Base-by-base conservation (phyloP, 2,113 vertebrate species). In the Odocoileus hemionus region DNA sequence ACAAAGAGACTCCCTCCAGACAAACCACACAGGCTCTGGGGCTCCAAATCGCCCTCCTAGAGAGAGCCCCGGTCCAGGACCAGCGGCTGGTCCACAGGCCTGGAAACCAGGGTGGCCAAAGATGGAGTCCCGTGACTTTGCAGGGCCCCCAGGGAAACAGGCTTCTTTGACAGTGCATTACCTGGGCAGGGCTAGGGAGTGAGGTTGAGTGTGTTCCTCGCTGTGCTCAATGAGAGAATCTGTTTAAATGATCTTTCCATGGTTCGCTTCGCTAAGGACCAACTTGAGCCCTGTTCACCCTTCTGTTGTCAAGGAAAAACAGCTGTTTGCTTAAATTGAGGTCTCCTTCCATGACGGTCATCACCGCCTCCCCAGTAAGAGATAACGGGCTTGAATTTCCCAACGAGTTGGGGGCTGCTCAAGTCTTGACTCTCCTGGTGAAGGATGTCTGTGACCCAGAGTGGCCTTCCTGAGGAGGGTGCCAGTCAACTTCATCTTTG, bases 301-400 rank as follows among this genome's bases (percentile, higher is more conserved):
- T 97, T 87, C 92, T 96, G 97, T 94, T 93, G 88, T 84, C 52
- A 87, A 86, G 86, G 58, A 67, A 87, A 93, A 95, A 96, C 98
- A 98, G 97, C 97, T 98, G 97, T 89, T 96, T 89, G 47, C 92
- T 91, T 74, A 97, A 85, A 97, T 90, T 93, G 95, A 96, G 91
- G 86, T 96, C 93, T 97, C 79, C 76, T 93, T 97, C 97, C 89
- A 30, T 95, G 96, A 93, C 57, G 84, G 95, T 57, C 96, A 96
- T 96, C 60, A 79, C 78, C 1, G 9, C 79, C 86, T 96, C 64
- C 96, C 47, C 54, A 60, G 94, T 26, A 91, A 88, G 94, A 94
- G 78, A 61, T 84, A 96, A 97, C 52, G 88, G 82, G 76, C 82
- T 96, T 58, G 45, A 91, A 86, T 74, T 97, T 97, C 86, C 95